Evolutionary conservation across 2,888 invertebrate genomes (phyloP).

Genomic region (Tenodera sinensis): DNA sequence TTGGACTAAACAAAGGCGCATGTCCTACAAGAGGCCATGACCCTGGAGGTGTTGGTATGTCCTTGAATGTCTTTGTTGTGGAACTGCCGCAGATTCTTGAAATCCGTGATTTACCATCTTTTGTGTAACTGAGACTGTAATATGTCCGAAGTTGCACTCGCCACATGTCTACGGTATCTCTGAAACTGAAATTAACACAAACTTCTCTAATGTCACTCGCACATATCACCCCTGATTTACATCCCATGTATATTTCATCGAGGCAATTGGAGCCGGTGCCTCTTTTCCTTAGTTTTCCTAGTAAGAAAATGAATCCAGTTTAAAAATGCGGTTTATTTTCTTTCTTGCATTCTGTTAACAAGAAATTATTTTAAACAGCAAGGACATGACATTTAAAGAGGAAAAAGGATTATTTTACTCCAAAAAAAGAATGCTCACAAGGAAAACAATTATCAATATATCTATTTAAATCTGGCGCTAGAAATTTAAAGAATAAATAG

Average conservation of each 20-base stretch:
- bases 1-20: constrained; percentile 42
- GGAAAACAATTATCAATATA: too few species aligned
- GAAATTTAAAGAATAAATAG: background rate
- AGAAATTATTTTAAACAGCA: background rate
- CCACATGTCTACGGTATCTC: background rate
- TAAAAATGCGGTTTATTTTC: background rate
- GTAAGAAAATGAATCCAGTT: background rate
- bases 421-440: background rate
- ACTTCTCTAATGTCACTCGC: background rate
- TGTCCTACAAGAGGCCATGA: constrained; percentile 42
- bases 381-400: too few species aligned
- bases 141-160: background rate
- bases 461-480: background rate
- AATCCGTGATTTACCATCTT: background rate
- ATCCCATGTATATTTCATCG: background rate
- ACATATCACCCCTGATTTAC: background rate
- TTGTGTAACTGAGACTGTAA: background rate
- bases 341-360: background rate
- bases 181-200: background rate
- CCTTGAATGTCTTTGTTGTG: constrained; percentile 33
- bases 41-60: constrained; percentile 36
- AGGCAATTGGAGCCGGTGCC: too few species aligned
- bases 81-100: background rate
- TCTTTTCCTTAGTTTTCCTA: background rate
- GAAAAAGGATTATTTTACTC: too few species aligned